Evolutionary conservation across 2,113 vertebrate species (phyloP).

Genomic region (Cyphomyrus discorhynchus): DNA sequence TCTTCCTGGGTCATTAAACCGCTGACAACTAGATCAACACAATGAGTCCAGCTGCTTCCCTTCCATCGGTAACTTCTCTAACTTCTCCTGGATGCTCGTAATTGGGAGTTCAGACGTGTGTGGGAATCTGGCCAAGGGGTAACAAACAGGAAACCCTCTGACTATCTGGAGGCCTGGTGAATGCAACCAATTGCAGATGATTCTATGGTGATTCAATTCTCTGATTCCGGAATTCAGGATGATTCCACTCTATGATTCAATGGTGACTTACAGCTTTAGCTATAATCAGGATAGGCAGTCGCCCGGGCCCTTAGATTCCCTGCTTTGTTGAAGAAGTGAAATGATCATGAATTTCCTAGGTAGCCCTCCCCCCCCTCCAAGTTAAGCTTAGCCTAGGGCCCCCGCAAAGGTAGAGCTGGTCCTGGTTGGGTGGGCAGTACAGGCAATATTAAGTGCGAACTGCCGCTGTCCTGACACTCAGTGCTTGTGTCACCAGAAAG

Average conservation of each 20-base stretch:
- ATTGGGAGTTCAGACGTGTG: neutral
- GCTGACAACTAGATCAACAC: conserved; percentile 25
- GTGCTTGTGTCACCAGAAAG: neutral
- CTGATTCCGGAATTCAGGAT: neutral
- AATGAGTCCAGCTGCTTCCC: conserved; percentile 1
- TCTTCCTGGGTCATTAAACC: conserved; percentile 20
- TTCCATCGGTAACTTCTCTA: neutral
- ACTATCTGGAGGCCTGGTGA: neutral
- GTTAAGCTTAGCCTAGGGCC: neutral
- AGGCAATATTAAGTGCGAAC: conserved; percentile 54
- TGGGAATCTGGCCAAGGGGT: neutral
- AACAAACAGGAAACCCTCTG: neutral
- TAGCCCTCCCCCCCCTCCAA: neutral
- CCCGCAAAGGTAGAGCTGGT: neutral
- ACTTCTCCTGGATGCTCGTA: neutral
- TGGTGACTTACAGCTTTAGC: neutral
- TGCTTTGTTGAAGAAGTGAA: neutral
- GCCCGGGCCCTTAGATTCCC: neutral
- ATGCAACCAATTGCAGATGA: neutral
- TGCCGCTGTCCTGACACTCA: conserved; percentile 41
- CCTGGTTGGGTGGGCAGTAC: conserved; percentile 39
- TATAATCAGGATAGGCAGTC: neutral
- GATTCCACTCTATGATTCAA: neutral
- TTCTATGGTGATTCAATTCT: neutral
- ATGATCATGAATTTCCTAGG: neutral